Conservation (phyloP, 1,140 invertebrate species). For the Calosoma granatense region DNA sequence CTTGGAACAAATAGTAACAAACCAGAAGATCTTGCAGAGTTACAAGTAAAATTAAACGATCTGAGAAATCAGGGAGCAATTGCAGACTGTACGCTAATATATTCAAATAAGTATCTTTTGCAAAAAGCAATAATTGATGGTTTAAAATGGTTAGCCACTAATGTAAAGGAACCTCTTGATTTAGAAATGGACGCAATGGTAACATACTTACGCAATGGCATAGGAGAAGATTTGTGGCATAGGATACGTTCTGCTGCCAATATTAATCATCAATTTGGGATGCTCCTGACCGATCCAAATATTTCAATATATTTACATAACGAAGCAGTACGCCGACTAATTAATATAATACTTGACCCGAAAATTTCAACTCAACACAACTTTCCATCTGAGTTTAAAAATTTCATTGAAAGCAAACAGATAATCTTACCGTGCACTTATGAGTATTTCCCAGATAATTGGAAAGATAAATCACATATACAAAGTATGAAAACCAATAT, state of each 20-base stretch:
- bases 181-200: conserved; percentile 48
- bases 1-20: conserved; percentile 31
- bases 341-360: conserved; percentile 47
- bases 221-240: conserved; percentile 55
- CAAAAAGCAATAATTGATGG: conserved; percentile 38
- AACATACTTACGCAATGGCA: conserved; percentile 42
- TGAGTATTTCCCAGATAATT: conserved; percentile 43
- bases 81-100: too few species aligned
- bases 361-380: conserved; percentile 33
- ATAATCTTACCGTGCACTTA: conserved; percentile 36
- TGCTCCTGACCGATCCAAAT: conserved; percentile 42
- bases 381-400: conserved; percentile 42
- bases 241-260: conserved; percentile 41
- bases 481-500: conserved; percentile 18
- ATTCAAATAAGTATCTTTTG: conserved; percentile 29
- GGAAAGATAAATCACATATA: conserved; percentile 33
- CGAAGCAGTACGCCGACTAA: conserved; percentile 47
- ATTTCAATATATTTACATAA: conserved; percentile 53
- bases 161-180: conserved; percentile 39
- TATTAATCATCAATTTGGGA: conserved; percentile 37
- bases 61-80: conserved; percentile 25
- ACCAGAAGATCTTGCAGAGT: conserved; percentile 18
- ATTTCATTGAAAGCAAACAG: conserved; percentile 32
- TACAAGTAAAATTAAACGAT: conserved; percentile 14
- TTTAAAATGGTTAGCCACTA: conserved; percentile 46